Conservation (phyloP, 1,140 invertebrate species). For the Phymorhynchus buccinoides region DNA sequence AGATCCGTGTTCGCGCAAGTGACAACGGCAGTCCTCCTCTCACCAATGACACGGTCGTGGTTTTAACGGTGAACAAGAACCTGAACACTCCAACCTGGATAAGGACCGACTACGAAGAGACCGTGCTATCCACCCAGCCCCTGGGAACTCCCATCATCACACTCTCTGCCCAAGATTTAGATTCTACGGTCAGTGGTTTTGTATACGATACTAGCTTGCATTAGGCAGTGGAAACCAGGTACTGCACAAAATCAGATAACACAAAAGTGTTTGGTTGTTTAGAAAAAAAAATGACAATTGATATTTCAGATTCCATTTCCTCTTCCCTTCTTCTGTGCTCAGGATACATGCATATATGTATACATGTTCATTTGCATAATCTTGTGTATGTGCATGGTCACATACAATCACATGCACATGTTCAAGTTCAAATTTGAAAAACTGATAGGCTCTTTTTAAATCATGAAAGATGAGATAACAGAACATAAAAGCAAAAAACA, state of each 20-base stretch:
- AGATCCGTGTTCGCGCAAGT: conserved; percentile 48
- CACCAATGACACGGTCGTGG: conserved; percentile 53
- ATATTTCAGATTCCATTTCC: neutral
- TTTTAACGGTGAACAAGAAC: conserved; percentile 58
- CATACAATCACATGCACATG: no score
- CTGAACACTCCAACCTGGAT: conserved; percentile 51
- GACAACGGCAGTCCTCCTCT: conserved; percentile 62
- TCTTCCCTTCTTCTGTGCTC: neutral
- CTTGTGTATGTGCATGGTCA: neutral
- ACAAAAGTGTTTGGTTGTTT: no score
- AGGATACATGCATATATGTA: neutral
- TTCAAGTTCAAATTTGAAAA: no score
- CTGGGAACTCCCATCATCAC: conserved; percentile 43
- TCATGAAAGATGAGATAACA: no score
- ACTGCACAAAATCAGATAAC: no score
- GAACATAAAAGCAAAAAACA: no score
- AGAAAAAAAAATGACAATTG: no score
- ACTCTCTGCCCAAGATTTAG: conserved; percentile 50
- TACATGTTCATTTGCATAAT: neutral
- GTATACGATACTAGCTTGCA: no score
- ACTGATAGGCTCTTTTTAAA: no score
- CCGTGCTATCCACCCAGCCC: conserved; percentile 40
- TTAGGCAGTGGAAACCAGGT: no score
- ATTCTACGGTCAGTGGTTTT: conserved; percentile 45
- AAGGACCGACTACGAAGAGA: neutral